Conservation (phyloP, 2,888 invertebrate species). For the Tillus elongatus region DNA sequence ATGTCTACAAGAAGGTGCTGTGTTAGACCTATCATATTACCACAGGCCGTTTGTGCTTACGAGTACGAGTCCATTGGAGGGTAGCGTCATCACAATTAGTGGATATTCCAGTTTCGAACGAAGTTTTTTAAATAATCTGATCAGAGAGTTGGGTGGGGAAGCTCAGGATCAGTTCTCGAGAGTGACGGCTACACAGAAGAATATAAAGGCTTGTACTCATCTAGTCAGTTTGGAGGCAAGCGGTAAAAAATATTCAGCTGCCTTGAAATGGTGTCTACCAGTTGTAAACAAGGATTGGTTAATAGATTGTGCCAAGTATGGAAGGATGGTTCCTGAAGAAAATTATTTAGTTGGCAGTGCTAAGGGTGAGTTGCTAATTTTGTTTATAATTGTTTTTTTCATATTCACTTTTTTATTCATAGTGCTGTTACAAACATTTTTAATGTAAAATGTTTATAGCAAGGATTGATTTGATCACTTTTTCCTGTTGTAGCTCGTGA, state of each 20-base stretch:
- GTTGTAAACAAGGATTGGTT: conserved; percentile 73
- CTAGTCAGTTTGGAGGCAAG: conserved; percentile 62
- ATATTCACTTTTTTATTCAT: too few relatives aligned
- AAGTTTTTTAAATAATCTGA: conserved; percentile 60
- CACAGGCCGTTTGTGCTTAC: conserved; percentile 56
- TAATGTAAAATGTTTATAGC: too few relatives aligned
- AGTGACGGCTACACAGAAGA: conserved; percentile 42
- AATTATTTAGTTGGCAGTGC: conserved; percentile 53
- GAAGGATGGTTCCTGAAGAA: conserved; percentile 47
- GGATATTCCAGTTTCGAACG: conserved; percentile 66
- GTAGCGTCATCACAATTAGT: conserved; percentile 72
- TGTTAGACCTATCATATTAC: conserved; percentile 59
- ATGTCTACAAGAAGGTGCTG: conserved; percentile 49
- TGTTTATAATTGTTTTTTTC: too few relatives aligned
- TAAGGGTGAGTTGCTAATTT: conserved; percentile 34
- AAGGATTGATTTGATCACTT: too few relatives aligned
- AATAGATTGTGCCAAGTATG: conserved; percentile 54
- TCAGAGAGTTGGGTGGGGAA: conserved; percentile 62
- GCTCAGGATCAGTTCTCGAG: conserved; percentile 56
- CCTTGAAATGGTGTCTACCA: conserved; percentile 77
- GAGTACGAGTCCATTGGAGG: conserved; percentile 47
- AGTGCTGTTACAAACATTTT: too few relatives aligned
- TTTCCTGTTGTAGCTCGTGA: too few relatives aligned
- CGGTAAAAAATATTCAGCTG: conserved; percentile 77
- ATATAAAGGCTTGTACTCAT: conserved; percentile 64